Percentiles rank a stretch among this genome's conserved stretches.
Conservation (phyloP, 2,797 vertebrate species). For the Channa striata region DNA sequence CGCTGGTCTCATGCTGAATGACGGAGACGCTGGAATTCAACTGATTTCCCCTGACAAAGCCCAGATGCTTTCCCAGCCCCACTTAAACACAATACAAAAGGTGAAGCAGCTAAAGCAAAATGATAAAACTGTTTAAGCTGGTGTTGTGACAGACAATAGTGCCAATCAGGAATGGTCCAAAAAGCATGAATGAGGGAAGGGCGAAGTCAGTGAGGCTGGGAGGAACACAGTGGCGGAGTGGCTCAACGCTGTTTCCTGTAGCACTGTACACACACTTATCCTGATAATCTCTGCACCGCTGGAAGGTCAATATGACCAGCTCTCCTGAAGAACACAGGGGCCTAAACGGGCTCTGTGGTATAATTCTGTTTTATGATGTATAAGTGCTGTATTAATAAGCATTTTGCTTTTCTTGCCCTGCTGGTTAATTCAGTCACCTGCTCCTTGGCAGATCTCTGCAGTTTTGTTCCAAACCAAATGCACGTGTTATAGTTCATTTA, state of each 20-base stretch:
- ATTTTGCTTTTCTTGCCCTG: conserved; percentile 28
- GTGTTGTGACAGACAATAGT: conserved; percentile 59
- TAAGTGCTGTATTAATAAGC: conserved; percentile 10
- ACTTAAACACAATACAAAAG: conserved; percentile 63
- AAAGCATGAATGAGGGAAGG: conserved; percentile 41
- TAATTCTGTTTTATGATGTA: not conserved
- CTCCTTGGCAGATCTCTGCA: conserved; percentile 41
- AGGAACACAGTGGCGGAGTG: conserved; percentile 19
- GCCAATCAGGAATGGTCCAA: conserved; percentile 58
- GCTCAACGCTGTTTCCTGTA: conserved; percentile 28
- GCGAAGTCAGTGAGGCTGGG: conserved; percentile 33
- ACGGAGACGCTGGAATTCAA: conserved; percentile 70
- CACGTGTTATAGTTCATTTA: conserved; percentile 27
- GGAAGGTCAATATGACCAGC: conserved; percentile 45
- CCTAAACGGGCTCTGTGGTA: conserved; percentile 2
- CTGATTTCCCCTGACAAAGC: conserved; percentile 67
- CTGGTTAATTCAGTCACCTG: conserved; percentile 35
- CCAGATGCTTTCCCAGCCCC: conserved; percentile 47
- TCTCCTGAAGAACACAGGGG: conserved; percentile 23
- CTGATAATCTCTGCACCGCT: conserved; percentile 48
- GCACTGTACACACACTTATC: conserved; percentile 28
- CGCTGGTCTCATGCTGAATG: conserved; percentile 50
- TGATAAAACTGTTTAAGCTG: conserved; percentile 58
- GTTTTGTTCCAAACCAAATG: conserved; percentile 21
- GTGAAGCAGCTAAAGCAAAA: conserved; percentile 67